Percentiles rank a stretch among this genome's conserved stretches.
These are phyloP conservation scores for Amiota minor DNA, from an alignment of 2,888 invertebrate genomes.

Conservation along the genomic window DNA sequence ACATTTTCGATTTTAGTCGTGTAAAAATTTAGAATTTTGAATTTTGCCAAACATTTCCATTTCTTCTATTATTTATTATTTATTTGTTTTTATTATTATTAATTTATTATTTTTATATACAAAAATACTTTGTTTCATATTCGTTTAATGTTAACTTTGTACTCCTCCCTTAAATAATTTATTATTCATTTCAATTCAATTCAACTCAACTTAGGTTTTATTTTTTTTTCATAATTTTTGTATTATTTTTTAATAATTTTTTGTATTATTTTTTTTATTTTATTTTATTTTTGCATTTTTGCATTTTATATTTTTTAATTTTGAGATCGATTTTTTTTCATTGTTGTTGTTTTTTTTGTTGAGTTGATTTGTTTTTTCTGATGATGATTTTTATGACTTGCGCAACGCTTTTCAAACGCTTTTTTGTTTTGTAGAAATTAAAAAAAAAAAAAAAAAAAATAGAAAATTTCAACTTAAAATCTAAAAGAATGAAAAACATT, in stretches of 20 bases:
- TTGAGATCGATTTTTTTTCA: constrained; percentile 58
- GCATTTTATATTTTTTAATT: constrained; percentile 54
- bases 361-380: neutral
- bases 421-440: constrained; percentile 11
- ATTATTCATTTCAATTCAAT: constrained; percentile 50
- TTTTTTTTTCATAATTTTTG: no score
- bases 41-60: constrained; percentile 70
- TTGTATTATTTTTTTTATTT: constrained; percentile 40
- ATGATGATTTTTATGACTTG: neutral
- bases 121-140: constrained; percentile 4
- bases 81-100: constrained; percentile 4
- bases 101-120: constrained; percentile 15
- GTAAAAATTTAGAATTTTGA: constrained; percentile 72
- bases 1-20: constrained; percentile 45
- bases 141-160: constrained; percentile 46
- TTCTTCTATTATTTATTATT: constrained; percentile 49
- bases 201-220: no score
- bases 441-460: constrained; percentile 27
- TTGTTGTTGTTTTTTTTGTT: constrained; percentile 20
- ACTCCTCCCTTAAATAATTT: constrained; percentile 37
- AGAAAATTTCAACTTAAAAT: constrained; percentile 39
- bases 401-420: constrained; percentile 2
- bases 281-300: constrained; percentile 42
- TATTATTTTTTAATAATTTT: neutral
- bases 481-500: constrained; percentile 19